Conservation (phyloP, 1,140 invertebrate genomes). For the Aphaenogaster floridana region DNA sequence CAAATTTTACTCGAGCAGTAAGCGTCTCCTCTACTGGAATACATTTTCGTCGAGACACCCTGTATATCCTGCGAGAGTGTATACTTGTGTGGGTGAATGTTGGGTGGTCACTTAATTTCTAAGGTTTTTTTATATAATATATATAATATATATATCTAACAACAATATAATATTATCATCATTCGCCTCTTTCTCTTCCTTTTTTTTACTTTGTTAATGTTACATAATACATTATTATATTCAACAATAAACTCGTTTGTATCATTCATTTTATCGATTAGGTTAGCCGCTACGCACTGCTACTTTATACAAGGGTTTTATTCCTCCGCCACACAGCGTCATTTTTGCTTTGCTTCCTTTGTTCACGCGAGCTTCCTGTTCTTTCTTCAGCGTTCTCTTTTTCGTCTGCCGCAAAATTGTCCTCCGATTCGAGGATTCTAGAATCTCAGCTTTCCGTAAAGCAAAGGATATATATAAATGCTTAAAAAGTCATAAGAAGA, state of each 20-base stretch:
- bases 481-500: neutral
- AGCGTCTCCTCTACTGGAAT: slow-evolving; percentile 63
- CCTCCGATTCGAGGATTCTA: slow-evolving; percentile 33
- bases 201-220: slow-evolving; percentile 73
- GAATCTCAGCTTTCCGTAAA: slow-evolving; percentile 17
- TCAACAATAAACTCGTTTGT: slow-evolving; percentile 84
- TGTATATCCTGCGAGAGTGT: slow-evolving; percentile 63
- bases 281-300: slow-evolving; percentile 75
- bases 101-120: slow-evolving; percentile 77
- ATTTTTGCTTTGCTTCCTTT: slow-evolving; percentile 63
- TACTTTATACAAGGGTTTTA: slow-evolving; percentile 75
- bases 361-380: slow-evolving; percentile 44
- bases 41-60: slow-evolving; percentile 63
- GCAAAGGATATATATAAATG: neutral
- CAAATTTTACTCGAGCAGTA: slow-evolving; percentile 63
- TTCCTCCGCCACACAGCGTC: slow-evolving; percentile 44
- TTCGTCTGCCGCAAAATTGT: slow-evolving; percentile 47
- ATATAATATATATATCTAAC: slow-evolving; percentile 84
- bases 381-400: slow-evolving; percentile 36
- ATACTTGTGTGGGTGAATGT: slow-evolving; percentile 70
- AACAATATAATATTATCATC: slow-evolving; percentile 85
- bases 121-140: slow-evolving; percentile 81
- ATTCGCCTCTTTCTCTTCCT: slow-evolving; percentile 65
- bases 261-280: slow-evolving; percentile 74
- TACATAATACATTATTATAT: slow-evolving; percentile 81